phyloP scores from a whole-genome alignment of 1,140 invertebrate genomes.

The Tenebrio molitor region DNA sequence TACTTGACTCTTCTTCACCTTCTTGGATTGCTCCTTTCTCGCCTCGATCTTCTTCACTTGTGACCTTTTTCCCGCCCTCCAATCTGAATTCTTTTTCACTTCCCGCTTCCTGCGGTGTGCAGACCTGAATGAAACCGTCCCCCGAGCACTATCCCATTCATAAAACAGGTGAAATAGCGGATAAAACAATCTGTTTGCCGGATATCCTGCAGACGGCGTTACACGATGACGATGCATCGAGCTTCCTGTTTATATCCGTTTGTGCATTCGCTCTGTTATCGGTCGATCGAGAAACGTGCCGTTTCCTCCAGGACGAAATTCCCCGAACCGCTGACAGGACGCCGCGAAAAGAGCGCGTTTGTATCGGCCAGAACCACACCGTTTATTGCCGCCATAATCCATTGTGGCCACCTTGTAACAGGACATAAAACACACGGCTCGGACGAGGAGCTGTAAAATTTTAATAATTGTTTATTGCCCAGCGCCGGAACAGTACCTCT shows the following conservation, averaged over 20 bases:
- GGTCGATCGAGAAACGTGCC: no score
- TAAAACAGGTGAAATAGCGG: constrained; percentile 35
- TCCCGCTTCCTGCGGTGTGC: no score
- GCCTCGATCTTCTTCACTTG: no score
- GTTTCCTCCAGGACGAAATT: no score
- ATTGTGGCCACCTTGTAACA: neutral
- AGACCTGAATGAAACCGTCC: constrained; percentile 25
- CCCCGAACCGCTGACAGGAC: neutral
- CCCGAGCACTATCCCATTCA: constrained; percentile 20
- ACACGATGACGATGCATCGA: constrained; percentile 1
- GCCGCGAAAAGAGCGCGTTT: neutral
- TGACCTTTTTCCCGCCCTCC: no score
- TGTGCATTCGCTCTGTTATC: neutral
- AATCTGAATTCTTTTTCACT: neutral
- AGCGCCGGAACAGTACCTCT: neutral
- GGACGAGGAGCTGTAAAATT: neutral
- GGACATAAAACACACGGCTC: neutral
- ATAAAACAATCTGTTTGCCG: constrained; percentile 33
- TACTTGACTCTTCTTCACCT: no score
- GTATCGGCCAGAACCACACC: neutral
- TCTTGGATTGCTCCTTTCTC: no score
- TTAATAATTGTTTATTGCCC: constrained; percentile 11
- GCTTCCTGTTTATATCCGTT: constrained; percentile 5
- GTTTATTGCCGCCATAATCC: no score
- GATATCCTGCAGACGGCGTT: constrained; percentile 22